phyloP scores from a whole-genome alignment of 2,797 vertebrate species.

The Channa striata region DNA sequence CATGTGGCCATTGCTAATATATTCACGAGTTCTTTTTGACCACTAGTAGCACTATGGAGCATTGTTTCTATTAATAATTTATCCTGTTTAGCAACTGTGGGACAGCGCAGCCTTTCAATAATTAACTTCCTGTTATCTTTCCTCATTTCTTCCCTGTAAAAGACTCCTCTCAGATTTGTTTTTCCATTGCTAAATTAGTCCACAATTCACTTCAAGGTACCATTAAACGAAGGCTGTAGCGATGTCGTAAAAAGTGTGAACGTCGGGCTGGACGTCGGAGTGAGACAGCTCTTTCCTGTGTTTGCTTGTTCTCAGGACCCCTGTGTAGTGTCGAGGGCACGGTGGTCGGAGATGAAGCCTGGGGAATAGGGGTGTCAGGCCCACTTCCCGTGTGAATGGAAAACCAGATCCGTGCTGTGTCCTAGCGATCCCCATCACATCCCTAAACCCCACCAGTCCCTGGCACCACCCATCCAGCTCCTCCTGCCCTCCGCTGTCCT shows the following conservation, averaged over 20 bases:
- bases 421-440: slow-evolving; percentile 48
- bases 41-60: too few relatives aligned
- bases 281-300: slow-evolving; percentile 26
- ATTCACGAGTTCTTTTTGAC: too few relatives aligned
- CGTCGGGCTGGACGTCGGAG: not conserved
- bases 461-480: slow-evolving; percentile 48
- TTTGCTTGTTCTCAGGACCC: slow-evolving; percentile 72
- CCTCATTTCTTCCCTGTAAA: not conserved
- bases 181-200: not conserved
- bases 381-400: slow-evolving; percentile 73
- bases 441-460: slow-evolving; percentile 35
- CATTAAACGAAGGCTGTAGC: not conserved
- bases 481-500: slow-evolving; percentile 20
- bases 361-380: slow-evolving; percentile 24
- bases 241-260: not conserved
- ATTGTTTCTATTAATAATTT: too few relatives aligned
- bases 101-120: not conserved
- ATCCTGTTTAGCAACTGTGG: not conserved
- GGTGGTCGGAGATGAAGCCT: slow-evolving; percentile 26
- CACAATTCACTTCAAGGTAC: too few relatives aligned
- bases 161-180: not conserved
- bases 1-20: too few relatives aligned
- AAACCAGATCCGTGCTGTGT: slow-evolving; percentile 45
- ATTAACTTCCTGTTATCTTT: not conserved
- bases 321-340: slow-evolving; percentile 24